Percentiles rank a stretch among this genome's conserved stretches.
Conservation (phyloP, 2,888 invertebrate genomes). For the Thumatha senex region DNA sequence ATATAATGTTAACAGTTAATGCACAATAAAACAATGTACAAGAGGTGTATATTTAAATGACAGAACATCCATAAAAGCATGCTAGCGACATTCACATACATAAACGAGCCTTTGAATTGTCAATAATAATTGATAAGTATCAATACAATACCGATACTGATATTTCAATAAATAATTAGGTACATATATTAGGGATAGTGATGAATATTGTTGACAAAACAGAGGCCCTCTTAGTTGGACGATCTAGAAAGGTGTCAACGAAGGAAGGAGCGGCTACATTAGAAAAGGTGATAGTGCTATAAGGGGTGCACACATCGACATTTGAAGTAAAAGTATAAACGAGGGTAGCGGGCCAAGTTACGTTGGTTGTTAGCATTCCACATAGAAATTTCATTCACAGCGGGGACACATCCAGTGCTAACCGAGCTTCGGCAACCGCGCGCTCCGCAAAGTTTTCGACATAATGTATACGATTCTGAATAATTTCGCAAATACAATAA, state of each 20-base stretch:
- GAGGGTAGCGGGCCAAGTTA: slow-evolving; percentile 58
- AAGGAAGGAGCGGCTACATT: slow-evolving; percentile 80
- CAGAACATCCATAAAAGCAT: slow-evolving; percentile 65
- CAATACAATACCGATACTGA: not conserved
- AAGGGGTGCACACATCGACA: slow-evolving; percentile 74
- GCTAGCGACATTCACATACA: slow-evolving; percentile 63
- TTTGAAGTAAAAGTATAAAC: slow-evolving; percentile 49
- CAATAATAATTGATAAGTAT: slow-evolving; percentile 36
- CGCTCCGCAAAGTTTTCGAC: slow-evolving; percentile 66
- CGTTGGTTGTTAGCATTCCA: slow-evolving; percentile 73
- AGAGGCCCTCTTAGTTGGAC: slow-evolving; percentile 74
- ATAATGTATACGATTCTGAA: slow-evolving; percentile 47
- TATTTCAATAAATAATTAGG: not conserved
- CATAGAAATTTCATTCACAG: slow-evolving; percentile 71
- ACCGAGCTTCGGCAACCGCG: slow-evolving; percentile 63
- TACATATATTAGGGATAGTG: not conserved
- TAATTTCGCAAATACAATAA: slow-evolving; percentile 40
- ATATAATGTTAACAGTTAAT: not conserved
- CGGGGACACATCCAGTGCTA: slow-evolving; percentile 69
- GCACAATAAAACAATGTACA: not conserved
- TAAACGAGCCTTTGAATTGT: slow-evolving; percentile 59
- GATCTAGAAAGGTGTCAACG: slow-evolving; percentile 82
- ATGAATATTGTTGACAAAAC: slow-evolving; percentile 53
- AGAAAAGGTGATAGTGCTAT: slow-evolving; percentile 73
- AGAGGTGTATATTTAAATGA: slow-evolving; percentile 14